Conservation (phyloP, 1,140 invertebrate genomes). For the Drosophila sechellia region DNA sequence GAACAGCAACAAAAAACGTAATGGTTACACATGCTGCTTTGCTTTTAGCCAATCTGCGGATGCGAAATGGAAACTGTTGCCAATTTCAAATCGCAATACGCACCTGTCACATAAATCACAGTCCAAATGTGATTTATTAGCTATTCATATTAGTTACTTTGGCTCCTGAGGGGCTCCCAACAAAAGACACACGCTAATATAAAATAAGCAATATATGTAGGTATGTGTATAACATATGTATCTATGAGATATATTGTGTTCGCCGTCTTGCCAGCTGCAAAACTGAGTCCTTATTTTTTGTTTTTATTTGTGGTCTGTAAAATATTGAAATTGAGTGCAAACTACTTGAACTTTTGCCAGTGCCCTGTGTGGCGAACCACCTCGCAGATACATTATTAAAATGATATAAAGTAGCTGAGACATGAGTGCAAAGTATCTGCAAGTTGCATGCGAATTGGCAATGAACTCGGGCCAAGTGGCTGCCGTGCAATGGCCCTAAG, state of each 20-base stretch:
- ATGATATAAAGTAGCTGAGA: conserved; percentile 77
- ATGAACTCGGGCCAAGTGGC: conserved; percentile 56
- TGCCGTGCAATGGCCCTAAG: conserved; percentile 20
- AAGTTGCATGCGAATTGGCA: conserved; percentile 69
- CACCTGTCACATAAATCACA: conserved; percentile 81
- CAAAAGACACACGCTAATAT: conserved; percentile 68
- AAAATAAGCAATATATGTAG: conserved; percentile 77
- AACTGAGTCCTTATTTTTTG: conserved; percentile 28
- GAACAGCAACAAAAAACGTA: not conserved
- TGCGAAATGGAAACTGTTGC: conserved; percentile 75
- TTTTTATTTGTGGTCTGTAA: conserved; percentile 51
- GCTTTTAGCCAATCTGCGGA: conserved; percentile 60
- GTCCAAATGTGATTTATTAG: conserved; percentile 80
- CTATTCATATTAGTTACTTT: conserved; percentile 80
- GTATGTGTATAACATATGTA: conserved; percentile 66
- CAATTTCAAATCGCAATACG: conserved; percentile 82
- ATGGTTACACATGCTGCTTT: conserved; percentile 36
- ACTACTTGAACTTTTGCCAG: conserved; percentile 68
- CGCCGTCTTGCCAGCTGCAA: conserved; percentile 59
- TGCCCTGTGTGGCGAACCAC: conserved; percentile 20
- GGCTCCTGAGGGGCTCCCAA: conserved; percentile 56
- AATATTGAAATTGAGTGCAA: conserved; percentile 83
- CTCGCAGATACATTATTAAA: conserved; percentile 77
- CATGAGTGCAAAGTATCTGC: conserved; percentile 62
- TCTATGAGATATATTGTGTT: conserved; percentile 66